Base-by-base conservation (phyloP, 2,113 vertebrate species). In the Antigone vipio region DNA sequence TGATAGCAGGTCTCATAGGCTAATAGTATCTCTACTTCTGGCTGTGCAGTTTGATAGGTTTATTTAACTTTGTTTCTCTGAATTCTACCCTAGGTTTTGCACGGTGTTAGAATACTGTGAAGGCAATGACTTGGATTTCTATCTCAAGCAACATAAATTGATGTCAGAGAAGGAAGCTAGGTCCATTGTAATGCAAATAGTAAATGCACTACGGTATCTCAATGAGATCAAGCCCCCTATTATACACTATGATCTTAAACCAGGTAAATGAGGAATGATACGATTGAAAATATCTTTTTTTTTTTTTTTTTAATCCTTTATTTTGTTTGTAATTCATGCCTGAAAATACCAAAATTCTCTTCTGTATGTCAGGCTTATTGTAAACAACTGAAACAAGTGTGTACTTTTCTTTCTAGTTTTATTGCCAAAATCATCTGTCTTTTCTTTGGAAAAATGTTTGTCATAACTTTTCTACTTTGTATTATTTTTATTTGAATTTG, bases 181-280 rank as follows among this genome's bases (percentile, higher is more conserved):
- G 91, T 99, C 99, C 88, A 99, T 99, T 97, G 99, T 99, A 97
- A 99, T 99, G 99, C 99, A 99, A 98, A 99, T 99, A 92, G 99
- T 99, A 96, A 99, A 99, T 96, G 99, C 99, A 98, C 98, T 99
- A 98, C 98, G 99, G 96, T 99, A 99, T 98, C 99, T 99, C 97
- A 99, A 99, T 98, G 99, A 99, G 97, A 99, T 99, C 98, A 99
- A 99, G 97, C 99, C 99, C 59, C 99, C 99, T 91, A 99, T 99
- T 97, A 99, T 99, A 98, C 99, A 99, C 98, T 99, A 99, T 94
- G 99, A 99, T 98, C 99, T 99, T 97, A 99, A 99, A 95, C 99
- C 99, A 98, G 99, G 99, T 99, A 98, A 98, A 83, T 94, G 58
- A 81, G 69, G 55, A 97, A 92, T 60, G 35, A 18, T 93, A 63